phyloP scores from a whole-genome alignment of 2,888 invertebrate genomes.

The Baccha elongata region DNA sequence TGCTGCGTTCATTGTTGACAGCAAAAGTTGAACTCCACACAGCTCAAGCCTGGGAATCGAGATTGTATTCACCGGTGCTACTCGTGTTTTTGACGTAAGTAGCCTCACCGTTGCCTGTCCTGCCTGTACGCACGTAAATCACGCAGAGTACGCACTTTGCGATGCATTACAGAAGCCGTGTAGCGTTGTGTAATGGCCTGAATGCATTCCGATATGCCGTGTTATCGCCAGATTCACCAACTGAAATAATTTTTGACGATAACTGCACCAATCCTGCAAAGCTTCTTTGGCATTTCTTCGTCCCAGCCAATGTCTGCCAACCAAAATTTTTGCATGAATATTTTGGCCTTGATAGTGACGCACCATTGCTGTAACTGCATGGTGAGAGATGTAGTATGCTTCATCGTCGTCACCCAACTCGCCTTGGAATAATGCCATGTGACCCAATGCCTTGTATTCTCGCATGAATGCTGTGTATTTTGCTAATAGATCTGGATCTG shows the following conservation, averaged over 20 bases:
- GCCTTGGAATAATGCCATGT: constrained; percentile 23
- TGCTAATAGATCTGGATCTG: constrained; percentile 29
- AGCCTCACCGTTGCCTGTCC: constrained; percentile 10
- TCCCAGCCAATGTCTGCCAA: constrained; percentile 42
- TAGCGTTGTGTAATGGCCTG: neutral
- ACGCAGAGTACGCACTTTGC: constrained; percentile 18
- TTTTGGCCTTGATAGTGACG: constrained; percentile 38
- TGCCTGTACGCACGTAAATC: constrained; percentile 16
- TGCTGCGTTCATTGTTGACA: constrained; percentile 31
- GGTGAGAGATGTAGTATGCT: constrained; percentile 39
- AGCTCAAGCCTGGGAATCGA: constrained; percentile 18
- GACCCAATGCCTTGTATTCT: constrained; percentile 42
- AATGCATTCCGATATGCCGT: neutral
- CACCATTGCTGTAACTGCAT: constrained; percentile 34
- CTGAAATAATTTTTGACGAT: neutral
- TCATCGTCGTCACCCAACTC: neutral
- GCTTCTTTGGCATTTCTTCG: neutral
- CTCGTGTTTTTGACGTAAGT: neutral
- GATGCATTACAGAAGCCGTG: constrained; percentile 20
- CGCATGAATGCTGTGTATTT: constrained; percentile 43
- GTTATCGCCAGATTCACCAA: neutral
- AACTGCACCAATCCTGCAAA: neutral
- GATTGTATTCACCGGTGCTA: neutral
- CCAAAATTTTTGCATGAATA: constrained; percentile 38
- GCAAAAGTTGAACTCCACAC: constrained; percentile 29